A percentile compares a stretch with the other conserved stretches of the same genome.
Evolutionary conservation across 2,797 vertebrate species (phyloP).

Genomic region (Bradypodion pumilum): DNA sequence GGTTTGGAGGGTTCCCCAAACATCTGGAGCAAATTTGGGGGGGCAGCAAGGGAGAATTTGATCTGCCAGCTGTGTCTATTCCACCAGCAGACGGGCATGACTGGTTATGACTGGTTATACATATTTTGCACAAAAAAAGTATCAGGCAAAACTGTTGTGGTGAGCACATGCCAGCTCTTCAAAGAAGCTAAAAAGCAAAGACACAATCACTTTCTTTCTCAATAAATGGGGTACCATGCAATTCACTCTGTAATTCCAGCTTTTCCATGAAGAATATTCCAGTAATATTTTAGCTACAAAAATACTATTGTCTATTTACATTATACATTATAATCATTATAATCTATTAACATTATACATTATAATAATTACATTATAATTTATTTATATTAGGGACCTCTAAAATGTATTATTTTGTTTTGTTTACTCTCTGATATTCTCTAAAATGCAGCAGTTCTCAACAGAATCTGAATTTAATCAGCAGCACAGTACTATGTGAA

Average conservation of each 20-base stretch:
- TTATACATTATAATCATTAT: too few species aligned
- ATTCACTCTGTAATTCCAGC: neutral
- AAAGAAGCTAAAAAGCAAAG: neutral
- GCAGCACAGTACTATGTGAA: neutral
- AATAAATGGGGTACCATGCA: neutral
- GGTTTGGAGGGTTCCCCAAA: neutral
- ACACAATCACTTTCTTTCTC: neutral
- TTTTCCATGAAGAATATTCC: neutral
- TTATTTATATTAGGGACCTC: constrained; percentile 8
- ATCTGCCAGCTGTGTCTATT: neutral
- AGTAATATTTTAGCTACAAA: too few species aligned
- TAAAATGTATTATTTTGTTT: too few species aligned
- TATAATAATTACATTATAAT: neutral
- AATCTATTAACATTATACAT: too few species aligned
- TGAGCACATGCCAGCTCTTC: neutral
- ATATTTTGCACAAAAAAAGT: neutral
- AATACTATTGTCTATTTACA: neutral
- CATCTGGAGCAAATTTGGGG: too few species aligned
- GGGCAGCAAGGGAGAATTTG: neutral
- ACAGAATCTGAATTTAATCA: neutral
- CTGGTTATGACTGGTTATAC: neutral
- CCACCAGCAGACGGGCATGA: neutral
- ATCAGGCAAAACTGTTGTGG: neutral
- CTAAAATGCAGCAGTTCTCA: too few species aligned
- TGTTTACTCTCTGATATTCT: too few species aligned